phyloP scores from a whole-genome alignment of 2,888 invertebrate species.

The Athalia circularis region DNA sequence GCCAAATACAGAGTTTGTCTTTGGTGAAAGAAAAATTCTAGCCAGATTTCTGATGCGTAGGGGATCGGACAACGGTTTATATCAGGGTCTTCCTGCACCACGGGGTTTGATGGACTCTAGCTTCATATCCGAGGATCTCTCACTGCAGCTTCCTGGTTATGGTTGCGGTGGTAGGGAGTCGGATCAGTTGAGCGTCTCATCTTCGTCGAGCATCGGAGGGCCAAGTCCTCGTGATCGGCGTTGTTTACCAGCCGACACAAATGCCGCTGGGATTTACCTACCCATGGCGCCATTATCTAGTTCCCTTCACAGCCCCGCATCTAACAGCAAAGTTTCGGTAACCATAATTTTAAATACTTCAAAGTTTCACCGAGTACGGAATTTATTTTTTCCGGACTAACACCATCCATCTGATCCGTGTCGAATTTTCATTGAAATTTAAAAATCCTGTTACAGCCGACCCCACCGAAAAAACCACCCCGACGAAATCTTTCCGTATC shows the following conservation, averaged over 20 bases:
- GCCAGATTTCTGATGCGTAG: constrained; percentile 71
- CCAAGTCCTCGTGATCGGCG: constrained; percentile 74
- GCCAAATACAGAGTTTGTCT: no score
- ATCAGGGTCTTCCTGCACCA: constrained; percentile 77
- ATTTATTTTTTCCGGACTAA: not conserved
- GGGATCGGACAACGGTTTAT: constrained; percentile 78
- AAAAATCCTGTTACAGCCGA: constrained; percentile 77
- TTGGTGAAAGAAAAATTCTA: not conserved
- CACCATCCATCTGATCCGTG: constrained; percentile 42
- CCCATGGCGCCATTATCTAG: constrained; percentile 77
- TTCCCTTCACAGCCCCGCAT: constrained; percentile 77
- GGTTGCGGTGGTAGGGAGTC: constrained; percentile 75
- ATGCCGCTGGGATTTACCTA: constrained; percentile 75
- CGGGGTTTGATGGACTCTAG: constrained; percentile 77
- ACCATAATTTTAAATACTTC: constrained; percentile 60
- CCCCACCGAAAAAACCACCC: constrained; percentile 93
- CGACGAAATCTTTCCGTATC: constrained; percentile 90
- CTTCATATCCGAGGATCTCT: constrained; percentile 78
- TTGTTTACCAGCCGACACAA: constrained; percentile 74
- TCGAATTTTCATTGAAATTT: not conserved
- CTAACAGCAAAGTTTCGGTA: constrained; percentile 80
- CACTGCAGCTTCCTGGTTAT: constrained; percentile 73
- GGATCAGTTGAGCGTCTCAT: constrained; percentile 80
- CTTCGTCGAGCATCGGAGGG: constrained; percentile 78
- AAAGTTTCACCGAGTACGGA: constrained; percentile 14